Evolutionary conservation across 1,140 invertebrate species (phyloP), one percentile per base, ranked within the genome.

Genomic region (Drosophila pseudoananassae): DNA sequence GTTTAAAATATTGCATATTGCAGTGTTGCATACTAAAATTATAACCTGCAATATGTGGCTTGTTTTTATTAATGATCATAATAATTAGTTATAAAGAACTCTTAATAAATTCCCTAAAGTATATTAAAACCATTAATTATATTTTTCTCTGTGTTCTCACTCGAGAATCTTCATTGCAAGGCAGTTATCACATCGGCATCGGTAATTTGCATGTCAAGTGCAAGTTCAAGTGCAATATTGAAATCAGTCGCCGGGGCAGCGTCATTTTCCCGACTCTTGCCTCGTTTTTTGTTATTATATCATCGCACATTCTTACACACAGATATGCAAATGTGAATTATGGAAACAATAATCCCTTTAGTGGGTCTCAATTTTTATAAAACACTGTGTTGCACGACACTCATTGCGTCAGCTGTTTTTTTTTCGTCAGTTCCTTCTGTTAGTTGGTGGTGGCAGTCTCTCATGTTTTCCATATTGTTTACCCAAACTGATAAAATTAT

Each of bases 161-260:
- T 59, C 27, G 14, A 29, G 56, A 38, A 64, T 65, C 43, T 31
- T 50, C 43, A 40, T 29, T 50, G 31, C 61, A 50, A 40, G 27
- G 45, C 61, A 15, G 57, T 65, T 65, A 65, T 65, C 61, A 45
- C 61, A 65, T 40, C 25, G 25, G 10, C 33, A 36, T 36, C 72
- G 59, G 36, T 50, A 68, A 78, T 78, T 76, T 74, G 59, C 64
- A 53, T 73, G 73, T 33, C 80, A 84, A 84, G 73, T 84, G 76
- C 82, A 87, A 87, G 82, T 85, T 81, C 82, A 87, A 87, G 77
- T 60, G 55, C 79, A 78, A 54, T 43, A 73, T 36, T 51, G 61
- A 56, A 68, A 68, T 49, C 58, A 64, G 38, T 27, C 54, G 60
- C 70, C 45, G 14, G 17, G 43, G 60, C 56, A 40, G 68, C 56